Evolutionary conservation across 2,797 vertebrate genomes (phyloP).

Genomic region (Semotilus atromaculatus): DNA sequence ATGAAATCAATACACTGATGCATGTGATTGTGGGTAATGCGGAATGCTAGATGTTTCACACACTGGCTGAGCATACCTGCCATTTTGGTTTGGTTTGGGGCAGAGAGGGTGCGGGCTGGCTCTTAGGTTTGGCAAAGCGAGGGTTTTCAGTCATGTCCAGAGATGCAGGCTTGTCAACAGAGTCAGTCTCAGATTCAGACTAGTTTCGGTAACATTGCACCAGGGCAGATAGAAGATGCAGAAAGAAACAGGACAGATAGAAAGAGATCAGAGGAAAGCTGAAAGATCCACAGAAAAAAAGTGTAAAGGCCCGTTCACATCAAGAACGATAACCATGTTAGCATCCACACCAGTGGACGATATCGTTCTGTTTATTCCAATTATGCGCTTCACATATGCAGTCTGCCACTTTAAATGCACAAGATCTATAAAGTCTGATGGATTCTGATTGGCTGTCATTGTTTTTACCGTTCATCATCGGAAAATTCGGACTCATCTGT

Average conservation of each 20-base stretch:
- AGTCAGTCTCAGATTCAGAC: constrained; percentile 51
- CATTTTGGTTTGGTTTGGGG: constrained; percentile 79
- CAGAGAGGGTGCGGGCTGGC: constrained; percentile 68
- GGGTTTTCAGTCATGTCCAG: constrained; percentile 79
- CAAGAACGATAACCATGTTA: neutral
- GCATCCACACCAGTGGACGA: neutral
- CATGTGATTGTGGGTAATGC: neutral
- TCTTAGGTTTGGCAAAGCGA: constrained; percentile 84
- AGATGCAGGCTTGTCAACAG: constrained; percentile 68
- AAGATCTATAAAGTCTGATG: neutral
- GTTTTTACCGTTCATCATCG: too few relatives aligned
- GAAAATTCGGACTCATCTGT: too few relatives aligned
- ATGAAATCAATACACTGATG: neutral
- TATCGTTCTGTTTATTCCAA: neutral
- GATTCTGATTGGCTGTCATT: neutral
- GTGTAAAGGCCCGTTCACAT: neutral
- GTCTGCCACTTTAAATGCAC: neutral
- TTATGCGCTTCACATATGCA: neutral
- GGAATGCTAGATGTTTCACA: neutral
- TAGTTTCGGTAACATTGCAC: constrained; percentile 35
- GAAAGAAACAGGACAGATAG: neutral
- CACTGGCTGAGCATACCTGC: constrained; percentile 84
- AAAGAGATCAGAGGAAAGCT: neutral
- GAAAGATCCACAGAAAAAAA: neutral
- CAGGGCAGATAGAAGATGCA: neutral